Conservation (phyloP, 2,113 vertebrate genomes). For the Noturus placidus region DNA sequence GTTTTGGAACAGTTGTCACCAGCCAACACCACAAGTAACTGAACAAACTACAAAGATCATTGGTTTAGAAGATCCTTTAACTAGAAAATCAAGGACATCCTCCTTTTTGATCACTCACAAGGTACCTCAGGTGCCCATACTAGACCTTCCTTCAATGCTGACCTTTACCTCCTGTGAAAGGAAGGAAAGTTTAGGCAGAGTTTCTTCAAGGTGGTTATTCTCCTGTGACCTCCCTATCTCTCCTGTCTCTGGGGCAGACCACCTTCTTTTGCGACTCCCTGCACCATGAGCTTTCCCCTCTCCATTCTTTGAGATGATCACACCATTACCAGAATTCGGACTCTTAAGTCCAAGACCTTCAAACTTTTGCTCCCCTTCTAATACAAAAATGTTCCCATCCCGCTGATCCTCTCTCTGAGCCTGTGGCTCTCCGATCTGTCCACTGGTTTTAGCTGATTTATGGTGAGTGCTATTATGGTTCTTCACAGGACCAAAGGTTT, state of each 20-base stretch:
- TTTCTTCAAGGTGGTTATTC: conserved; percentile 87
- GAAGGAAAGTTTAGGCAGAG: conserved; percentile 94
- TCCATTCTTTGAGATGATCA: conserved; percentile 77
- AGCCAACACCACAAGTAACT: conserved; percentile 12
- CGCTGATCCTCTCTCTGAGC: conserved; percentile 65
- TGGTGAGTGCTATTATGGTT: conserved; percentile 53
- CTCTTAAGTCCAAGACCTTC: conserved; percentile 46
- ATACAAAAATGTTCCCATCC: conserved; percentile 70
- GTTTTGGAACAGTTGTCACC: conserved; percentile 22
- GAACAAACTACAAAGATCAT: conserved; percentile 15
- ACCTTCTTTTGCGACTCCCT: conserved; percentile 89
- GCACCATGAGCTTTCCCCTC: conserved; percentile 79
- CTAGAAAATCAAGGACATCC: background rate
- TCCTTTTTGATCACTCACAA: conserved; percentile 2
- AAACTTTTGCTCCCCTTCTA: conserved; percentile 76
- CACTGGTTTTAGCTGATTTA: conserved; percentile 79
- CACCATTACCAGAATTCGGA: conserved; percentile 50
- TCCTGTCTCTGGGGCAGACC: conserved; percentile 94
- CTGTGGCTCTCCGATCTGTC: conserved; percentile 56
- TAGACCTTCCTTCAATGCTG: conserved; percentile 97
- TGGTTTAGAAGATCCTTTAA: background rate
- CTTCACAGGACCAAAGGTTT: conserved; percentile 57
- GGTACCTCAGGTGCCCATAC: conserved; percentile 84
- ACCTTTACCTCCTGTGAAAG: conserved; percentile 99
- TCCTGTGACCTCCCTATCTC: conserved; percentile 86